Base-by-base conservation (phyloP, 2,113 vertebrate species). In the Hippopotamus amphibius region DNA sequence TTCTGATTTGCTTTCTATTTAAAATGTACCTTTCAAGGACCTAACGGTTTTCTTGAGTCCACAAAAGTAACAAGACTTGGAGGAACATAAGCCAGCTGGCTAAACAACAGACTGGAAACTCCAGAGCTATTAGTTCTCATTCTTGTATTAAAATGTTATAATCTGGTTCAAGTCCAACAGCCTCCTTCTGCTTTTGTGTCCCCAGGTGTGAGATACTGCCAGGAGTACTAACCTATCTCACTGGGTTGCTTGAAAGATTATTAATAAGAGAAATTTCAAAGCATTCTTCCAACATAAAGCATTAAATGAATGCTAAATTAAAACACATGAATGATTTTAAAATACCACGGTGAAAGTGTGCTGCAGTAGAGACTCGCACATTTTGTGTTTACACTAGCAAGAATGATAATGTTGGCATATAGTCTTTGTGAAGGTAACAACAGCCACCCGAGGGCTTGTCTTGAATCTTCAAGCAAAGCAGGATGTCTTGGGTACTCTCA, bases 1-100 rank as follows among this genome's bases (percentile, higher is more conserved):
- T 72, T 88, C 83, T 97, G 80, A 97, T 95, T 90, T 68, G 85
- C 43, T 92, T 74, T 76, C 53, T 72, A 57, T 71, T 95, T 95
- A 95, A 95, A 59, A 96, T 88, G 83, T 50, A 24, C 87, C 76
- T 95, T 96, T 84, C 53, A 83, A 41, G 41, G 41, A 30, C n/a
- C 57, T 84, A 69, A 43, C 46, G 26, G 48, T 91, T 90, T 71
- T 93, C 93, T 61, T 46, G 90, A 80, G 28, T 90, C 96, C 69
- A 72, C 91, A 93, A 16, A 96, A 81, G 81, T 68, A 97, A 65
- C 9, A n/a, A 90, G 63, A 92, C 41, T 57, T 59, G 43, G 24
- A 91, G 33, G 22, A 24, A 30, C 19, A 63, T 63, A 87, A 93
- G 30, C 28, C 89, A 96, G 57, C 30, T 80, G 57, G 48, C 46